phyloP scores from a whole-genome alignment of 2,113 vertebrate species.

The Pollimyrus isidori region DNA sequence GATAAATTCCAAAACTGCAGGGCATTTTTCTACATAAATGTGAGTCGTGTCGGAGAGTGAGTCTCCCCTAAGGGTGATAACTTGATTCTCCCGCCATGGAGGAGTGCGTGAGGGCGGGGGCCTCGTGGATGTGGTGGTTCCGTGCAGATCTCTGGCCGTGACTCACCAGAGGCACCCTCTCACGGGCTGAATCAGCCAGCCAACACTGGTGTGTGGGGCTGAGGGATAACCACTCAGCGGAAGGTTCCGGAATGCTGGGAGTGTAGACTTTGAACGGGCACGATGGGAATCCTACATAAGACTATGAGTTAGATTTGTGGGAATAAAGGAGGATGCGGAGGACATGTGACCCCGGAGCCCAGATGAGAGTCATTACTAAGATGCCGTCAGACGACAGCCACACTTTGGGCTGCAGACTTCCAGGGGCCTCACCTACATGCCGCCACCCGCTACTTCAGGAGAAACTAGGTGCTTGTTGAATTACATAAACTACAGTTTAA shows the following conservation, averaged over 20 bases:
- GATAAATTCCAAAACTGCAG: background rate
- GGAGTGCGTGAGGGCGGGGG: background rate
- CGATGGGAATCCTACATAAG: slow-evolving; percentile 29
- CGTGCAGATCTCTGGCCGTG: slow-evolving; percentile 5
- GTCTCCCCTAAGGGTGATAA: background rate
- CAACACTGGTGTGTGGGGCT: slow-evolving; percentile 17
- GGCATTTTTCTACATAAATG: background rate
- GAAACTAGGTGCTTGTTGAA: background rate
- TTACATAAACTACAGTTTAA: background rate
- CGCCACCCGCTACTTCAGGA: background rate
- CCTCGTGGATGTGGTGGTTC: background rate
- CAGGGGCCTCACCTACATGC: background rate
- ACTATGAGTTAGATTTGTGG: slow-evolving; percentile 22
- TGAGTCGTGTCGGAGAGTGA: background rate
- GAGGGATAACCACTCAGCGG: background rate
- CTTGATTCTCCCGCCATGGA: background rate
- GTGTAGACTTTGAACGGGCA: slow-evolving; percentile 16
- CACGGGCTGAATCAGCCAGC: slow-evolving; percentile 30
- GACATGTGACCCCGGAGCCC: background rate
- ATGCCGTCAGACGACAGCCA: background rate
- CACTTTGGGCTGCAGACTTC: background rate
- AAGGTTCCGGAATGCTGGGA: slow-evolving; percentile 6
- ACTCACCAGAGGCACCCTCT: slow-evolving; percentile 18
- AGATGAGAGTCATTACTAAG: background rate
- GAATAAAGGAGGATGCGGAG: background rate